Percentiles rank a stretch among this genome's conserved stretches.
Evolutionary conservation across 2,888 invertebrate species (phyloP).

Genomic region (Caenorhabditis sp.): DNA sequence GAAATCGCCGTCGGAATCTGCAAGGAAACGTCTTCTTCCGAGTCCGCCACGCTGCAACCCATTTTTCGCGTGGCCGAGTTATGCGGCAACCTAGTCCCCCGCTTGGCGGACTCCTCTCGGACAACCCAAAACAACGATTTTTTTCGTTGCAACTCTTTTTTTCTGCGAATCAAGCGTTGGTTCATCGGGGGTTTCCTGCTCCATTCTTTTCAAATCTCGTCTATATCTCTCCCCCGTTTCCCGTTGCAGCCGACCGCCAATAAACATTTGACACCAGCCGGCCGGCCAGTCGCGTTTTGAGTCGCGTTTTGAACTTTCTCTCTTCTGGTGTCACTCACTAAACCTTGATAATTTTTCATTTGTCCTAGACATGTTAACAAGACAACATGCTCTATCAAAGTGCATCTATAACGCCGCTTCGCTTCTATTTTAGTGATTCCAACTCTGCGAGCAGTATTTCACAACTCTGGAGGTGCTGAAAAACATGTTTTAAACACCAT

Average conservation of each 20-base stretch:
- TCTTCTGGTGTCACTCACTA: slow-evolving; percentile 14
- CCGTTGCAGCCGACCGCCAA: too few relatives aligned
- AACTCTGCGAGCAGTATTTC: too few relatives aligned
- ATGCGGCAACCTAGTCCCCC: not conserved
- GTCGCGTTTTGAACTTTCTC: slow-evolving; percentile 22
- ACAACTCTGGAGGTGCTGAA: too few relatives aligned
- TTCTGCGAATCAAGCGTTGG: not conserved
- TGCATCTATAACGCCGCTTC: too few relatives aligned
- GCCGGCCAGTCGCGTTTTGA: too few relatives aligned
- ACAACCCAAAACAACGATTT: slow-evolving; percentile 5
- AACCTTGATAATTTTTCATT: slow-evolving; percentile 11
- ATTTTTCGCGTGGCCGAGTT: slow-evolving; percentile 1
- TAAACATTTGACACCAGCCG: slow-evolving; percentile 46
- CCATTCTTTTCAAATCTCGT: not conserved
- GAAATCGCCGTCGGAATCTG: not conserved
- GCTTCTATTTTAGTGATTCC: too few relatives aligned
- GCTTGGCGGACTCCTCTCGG: slow-evolving; percentile 23
- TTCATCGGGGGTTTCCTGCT: slow-evolving; percentile 2
- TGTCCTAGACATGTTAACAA: slow-evolving; percentile 17
- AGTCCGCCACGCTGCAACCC: too few relatives aligned
- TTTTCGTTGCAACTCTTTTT: slow-evolving; percentile 17
- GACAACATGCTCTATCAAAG: slow-evolving; percentile 7
- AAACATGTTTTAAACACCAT: too few relatives aligned
- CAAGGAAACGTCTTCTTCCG: slow-evolving; percentile 2
- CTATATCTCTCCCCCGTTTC: too few relatives aligned